These are phyloP conservation scores for Tetragnatha versicolor DNA, from an alignment of 1,140 invertebrate species.

Conservation along the genomic window DNA sequence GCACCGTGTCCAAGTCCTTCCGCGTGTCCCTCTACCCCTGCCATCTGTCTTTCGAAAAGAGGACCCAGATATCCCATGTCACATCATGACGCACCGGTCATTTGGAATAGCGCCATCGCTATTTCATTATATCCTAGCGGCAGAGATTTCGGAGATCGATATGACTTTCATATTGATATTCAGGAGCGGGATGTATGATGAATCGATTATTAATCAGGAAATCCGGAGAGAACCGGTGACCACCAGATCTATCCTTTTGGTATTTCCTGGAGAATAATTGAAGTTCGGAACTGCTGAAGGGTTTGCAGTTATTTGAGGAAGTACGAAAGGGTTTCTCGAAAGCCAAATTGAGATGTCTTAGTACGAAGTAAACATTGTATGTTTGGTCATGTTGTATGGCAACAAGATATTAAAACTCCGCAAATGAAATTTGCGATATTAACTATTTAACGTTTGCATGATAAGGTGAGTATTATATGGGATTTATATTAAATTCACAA, in stretches of 20 bases:
- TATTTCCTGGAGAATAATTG: slow-evolving; percentile 7
- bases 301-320: background rate
- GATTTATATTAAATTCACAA: too few species aligned
- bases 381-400: too few species aligned
- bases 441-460: too few species aligned
- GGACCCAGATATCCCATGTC: slow-evolving; percentile 35
- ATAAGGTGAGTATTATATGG: too few species aligned
- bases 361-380: too few species aligned
- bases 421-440: too few species aligned
- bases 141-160: slow-evolving; percentile 37
- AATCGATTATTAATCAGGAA: slow-evolving; percentile 30
- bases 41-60: slow-evolving; percentile 25
- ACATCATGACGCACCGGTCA: slow-evolving; percentile 28
- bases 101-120: slow-evolving; percentile 28
- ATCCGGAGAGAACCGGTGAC: background rate
- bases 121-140: slow-evolving; percentile 40
- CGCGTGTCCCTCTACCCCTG: background rate
- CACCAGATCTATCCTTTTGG: background rate
- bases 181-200: slow-evolving; percentile 6
- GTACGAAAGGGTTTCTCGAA: background rate
- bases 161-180: slow-evolving; percentile 26
- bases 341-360: background rate
- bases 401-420: too few species aligned
- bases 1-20: background rate
- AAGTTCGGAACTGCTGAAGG: too few species aligned